phyloP scores from a whole-genome alignment of 2,888 invertebrate genomes.

The Scaeva pyrastri region DNA sequence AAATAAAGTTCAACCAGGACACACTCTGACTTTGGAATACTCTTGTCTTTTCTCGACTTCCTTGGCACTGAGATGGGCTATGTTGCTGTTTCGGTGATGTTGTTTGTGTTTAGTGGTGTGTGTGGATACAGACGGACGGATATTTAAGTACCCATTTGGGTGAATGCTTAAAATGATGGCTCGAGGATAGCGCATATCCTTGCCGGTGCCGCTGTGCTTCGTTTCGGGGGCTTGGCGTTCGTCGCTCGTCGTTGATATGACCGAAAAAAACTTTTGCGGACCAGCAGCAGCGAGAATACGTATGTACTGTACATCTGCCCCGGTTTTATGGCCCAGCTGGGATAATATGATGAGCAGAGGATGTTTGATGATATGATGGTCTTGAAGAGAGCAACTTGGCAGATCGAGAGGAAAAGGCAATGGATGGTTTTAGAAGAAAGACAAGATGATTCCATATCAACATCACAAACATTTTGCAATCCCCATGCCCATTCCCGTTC shows the following conservation, averaged over 20 bases:
- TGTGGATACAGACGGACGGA: constrained; percentile 44
- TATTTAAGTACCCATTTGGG: constrained; percentile 71
- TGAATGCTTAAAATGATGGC: constrained; percentile 59
- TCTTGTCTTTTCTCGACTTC: constrained; percentile 1
- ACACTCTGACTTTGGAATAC: not conserved
- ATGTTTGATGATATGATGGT: constrained; percentile 45
- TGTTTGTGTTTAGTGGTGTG: constrained; percentile 10
- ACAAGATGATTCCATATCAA: constrained; percentile 54
- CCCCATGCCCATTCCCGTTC: not conserved
- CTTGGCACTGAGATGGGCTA: constrained; percentile 15
- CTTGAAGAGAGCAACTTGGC: not conserved
- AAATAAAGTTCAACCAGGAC: constrained; percentile 48
- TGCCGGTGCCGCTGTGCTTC: constrained; percentile 1
- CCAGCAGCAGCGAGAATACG: not conserved
- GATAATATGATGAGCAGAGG: constrained; percentile 57
- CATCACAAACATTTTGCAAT: constrained; percentile 16
- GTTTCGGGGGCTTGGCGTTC: constrained; percentile 22
- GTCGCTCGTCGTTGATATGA: not conserved
- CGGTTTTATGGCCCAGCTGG: constrained; percentile 68
- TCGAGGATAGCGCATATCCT: constrained; percentile 16
- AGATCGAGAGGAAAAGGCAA: constrained; percentile 1
- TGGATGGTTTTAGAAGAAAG: not conserved
- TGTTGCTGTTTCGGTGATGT: not conserved
- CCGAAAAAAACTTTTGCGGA: constrained; percentile 42
- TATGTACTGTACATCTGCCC: constrained; percentile 51